Evolutionary conservation across 2,113 vertebrate genomes (phyloP).

Genomic region (Meleagris gallopavo): DNA sequence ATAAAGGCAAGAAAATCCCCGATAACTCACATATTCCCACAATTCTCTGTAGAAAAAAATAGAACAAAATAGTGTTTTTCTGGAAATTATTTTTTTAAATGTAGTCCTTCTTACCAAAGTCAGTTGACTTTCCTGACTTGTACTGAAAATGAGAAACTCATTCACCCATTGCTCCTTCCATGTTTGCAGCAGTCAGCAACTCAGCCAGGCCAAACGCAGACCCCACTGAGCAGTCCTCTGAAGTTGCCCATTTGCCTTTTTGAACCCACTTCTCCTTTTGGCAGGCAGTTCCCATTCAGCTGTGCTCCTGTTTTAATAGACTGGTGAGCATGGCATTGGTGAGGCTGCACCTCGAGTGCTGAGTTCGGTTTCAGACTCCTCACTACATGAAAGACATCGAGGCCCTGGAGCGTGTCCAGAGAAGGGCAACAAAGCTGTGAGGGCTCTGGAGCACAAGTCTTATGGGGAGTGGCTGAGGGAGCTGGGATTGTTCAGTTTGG

Average conservation of each 20-base stretch:
- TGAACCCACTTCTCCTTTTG: conserved; percentile 16
- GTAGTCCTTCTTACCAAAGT: neutral
- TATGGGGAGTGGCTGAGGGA: too few species aligned
- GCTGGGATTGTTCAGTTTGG: too few species aligned
- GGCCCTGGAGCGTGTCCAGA: too few species aligned
- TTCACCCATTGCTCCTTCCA: neutral
- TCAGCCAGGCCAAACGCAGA: rapidly evolving
- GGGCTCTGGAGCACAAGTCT: too few species aligned
- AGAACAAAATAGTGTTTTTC: neutral
- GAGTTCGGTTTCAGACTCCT: too few species aligned
- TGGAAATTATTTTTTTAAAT: neutral
- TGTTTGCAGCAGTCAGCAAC: neutral
- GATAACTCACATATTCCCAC: neutral
- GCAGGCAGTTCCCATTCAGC: neutral
- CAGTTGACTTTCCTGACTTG: neutral
- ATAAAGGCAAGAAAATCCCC: neutral
- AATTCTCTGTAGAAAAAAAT: neutral
- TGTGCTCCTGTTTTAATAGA: neutral
- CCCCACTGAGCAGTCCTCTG: neutral
- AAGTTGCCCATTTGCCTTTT: neutral
- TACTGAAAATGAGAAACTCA: neutral
- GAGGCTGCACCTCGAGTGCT: too few species aligned
- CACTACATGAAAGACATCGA: too few species aligned
- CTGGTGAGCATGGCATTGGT: neutral
- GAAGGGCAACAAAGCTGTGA: too few species aligned